Evolutionary conservation across 2,888 invertebrate species (phyloP).

Genomic region (Eupelmus urozonus): DNA sequence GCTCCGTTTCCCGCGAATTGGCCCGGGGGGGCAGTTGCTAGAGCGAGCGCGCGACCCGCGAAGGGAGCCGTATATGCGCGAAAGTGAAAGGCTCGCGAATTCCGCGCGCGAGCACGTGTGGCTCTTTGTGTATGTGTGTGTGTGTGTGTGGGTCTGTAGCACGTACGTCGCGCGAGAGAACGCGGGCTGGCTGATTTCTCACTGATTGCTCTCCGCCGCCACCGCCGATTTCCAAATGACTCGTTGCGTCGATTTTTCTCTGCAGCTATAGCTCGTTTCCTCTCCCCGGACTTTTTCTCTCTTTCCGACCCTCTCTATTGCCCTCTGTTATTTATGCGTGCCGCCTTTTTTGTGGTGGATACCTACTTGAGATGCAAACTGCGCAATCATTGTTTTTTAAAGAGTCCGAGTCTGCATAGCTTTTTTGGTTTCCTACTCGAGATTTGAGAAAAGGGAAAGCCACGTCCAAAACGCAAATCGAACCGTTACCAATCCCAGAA

Average conservation of each 20-base stretch:
- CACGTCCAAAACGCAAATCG: too few species aligned
- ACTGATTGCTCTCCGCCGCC: conserved; percentile 38
- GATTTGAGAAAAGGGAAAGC: too few species aligned
- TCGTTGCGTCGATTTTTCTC: conserved; percentile 22
- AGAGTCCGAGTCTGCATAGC: too few species aligned
- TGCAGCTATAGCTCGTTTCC: not conserved
- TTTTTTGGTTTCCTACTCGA: too few species aligned
- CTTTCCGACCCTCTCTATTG: too few species aligned
- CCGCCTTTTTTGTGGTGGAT: too few species aligned
- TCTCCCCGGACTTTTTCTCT: not conserved
- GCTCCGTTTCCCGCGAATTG: conserved; percentile 8
- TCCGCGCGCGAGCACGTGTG: conserved; percentile 23
- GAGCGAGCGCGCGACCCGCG: not conserved
- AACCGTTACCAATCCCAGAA: too few species aligned
- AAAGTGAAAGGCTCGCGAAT: conserved; percentile 57
- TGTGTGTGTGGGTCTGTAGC: not conserved
- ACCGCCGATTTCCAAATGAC: conserved; percentile 36
- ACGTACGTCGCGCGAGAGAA: conserved; percentile 2
- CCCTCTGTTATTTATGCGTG: too few species aligned
- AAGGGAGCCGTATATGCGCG: conserved; percentile 21
- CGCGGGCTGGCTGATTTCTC: conserved; percentile 36
- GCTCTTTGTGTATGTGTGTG: not conserved
- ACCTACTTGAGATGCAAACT: too few species aligned
- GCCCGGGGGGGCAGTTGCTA: not conserved
- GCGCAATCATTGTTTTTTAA: too few species aligned